Evolutionary conservation across 2,113 vertebrate genomes (phyloP).

Genomic region (Sinocyclocheilus anshuiensis): DNA sequence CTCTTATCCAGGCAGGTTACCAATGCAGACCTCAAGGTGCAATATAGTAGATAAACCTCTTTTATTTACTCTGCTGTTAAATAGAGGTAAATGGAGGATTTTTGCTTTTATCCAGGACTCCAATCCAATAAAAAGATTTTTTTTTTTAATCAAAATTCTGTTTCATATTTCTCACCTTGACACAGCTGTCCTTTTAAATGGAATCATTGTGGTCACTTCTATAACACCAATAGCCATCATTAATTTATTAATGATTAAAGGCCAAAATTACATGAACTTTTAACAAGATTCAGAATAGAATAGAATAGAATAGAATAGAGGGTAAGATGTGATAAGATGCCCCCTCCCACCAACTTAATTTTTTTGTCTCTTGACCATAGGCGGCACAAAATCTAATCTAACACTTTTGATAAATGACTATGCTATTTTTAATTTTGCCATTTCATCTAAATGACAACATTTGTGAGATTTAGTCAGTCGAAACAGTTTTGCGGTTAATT

Average conservation of each 20-base stretch:
- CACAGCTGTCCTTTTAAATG: not conserved
- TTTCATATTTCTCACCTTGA: not conserved
- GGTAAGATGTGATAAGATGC: not conserved
- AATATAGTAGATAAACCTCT: conserved; percentile 15
- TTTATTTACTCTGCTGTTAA: not conserved
- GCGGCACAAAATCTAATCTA: no score
- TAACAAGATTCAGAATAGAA: not conserved
- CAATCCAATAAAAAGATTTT: not conserved
- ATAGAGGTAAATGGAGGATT: not conserved
- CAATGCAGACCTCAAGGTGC: conserved; percentile 11
- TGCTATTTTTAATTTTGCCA: no score
- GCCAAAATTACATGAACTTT: not conserved
- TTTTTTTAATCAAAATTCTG: not conserved
- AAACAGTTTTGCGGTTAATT: no score
- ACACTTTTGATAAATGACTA: no score
- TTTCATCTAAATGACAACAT: no score
- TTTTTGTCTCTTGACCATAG: no score
- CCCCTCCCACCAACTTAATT: no score
- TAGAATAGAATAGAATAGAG: not conserved
- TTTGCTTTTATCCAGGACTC: conserved; percentile 1
- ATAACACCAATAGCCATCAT: not conserved
- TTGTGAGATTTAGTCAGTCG: no score
- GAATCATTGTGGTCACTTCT: not conserved
- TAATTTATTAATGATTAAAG: not conserved
- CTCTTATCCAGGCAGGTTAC: not conserved